These are phyloP conservation scores for Glyptemys insculpta DNA, from an alignment of 2,797 vertebrate species.

Conservation along the genomic window DNA sequence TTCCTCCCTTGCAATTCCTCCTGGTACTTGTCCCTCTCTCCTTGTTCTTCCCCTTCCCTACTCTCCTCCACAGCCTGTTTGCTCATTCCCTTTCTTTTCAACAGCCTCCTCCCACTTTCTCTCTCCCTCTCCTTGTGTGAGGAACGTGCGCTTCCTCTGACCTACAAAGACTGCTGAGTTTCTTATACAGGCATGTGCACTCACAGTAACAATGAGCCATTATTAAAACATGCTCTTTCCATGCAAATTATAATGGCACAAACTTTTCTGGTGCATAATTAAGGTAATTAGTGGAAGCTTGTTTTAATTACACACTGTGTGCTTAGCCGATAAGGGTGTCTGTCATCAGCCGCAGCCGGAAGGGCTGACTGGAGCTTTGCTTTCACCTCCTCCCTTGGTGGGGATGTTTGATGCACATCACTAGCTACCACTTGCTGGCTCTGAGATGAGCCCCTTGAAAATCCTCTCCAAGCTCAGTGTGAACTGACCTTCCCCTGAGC, in stretches of 20 bases:
- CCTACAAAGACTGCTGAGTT: not conserved
- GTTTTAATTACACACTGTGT: conserved; percentile 31
- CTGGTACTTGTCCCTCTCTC: not conserved
- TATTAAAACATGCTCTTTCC: conserved; percentile 11
- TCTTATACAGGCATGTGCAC: no score
- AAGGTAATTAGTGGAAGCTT: conserved; percentile 29
- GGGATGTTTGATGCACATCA: not conserved
- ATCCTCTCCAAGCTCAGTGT: not conserved
- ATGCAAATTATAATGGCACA: conserved; percentile 45
- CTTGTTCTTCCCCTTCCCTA: not conserved
- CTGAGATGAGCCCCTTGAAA: not conserved
- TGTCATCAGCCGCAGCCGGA: not conserved
- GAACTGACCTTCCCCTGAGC: not conserved
- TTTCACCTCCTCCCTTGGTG: not conserved
- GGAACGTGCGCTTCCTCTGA: not conserved
- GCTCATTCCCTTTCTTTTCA: not conserved
- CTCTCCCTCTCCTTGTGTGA: not conserved
- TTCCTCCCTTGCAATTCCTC: not conserved
- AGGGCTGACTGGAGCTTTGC: not conserved
- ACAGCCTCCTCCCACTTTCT: not conserved
- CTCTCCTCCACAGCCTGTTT: not conserved
- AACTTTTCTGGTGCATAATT: conserved; percentile 20
- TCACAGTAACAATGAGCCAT: not conserved
- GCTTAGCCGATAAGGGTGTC: not conserved
- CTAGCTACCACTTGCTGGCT: not conserved